Base-by-base conservation (phyloP, 2,797 vertebrate species). In the Lophura swinhoii region DNA sequence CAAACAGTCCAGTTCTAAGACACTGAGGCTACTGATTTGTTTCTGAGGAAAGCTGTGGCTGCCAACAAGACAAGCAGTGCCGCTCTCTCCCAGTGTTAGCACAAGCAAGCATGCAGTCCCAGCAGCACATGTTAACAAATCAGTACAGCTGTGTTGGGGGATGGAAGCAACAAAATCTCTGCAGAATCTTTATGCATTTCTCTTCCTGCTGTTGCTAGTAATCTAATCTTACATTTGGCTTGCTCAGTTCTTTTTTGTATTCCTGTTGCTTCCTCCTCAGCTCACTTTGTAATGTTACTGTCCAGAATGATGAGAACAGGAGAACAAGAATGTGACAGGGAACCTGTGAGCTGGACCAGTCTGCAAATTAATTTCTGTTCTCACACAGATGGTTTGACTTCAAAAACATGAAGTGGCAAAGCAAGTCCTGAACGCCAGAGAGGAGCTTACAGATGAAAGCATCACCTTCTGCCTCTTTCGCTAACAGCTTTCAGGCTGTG, bases 331-430 rank as follows among this genome's bases (percentile, higher is more conserved):
- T 33, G 56, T 55, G 60, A 79, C 63, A 12, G 78, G 44, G 69
- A 49, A 90, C 1, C 18, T 24, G 87, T 73, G 84, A 94, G 92
- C 81, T 70, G 90, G 41, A 68, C 64, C 56, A 89, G 78, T 82
- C 35, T 58, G 87, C 49, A 87, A 84, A 91, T 94, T 88, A 83
- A 87, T 82, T 93, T 72, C 76, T 78, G 58, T 51, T 82, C 82
- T 83, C 84, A 77, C 49, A 63, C 64, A 91, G 80, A 79, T 39
- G 88, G 70, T 73, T 69, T 74, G 84, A 68, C 69, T 51, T 91
- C 87, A 87, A 84, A 88, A 53, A 0, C 71, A 55, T 23, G 58
- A 43, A 86, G 67, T 71, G 82, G 91, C 68, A 84, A 88, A 91
- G 69, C 2, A 0, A 39, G 70, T 87, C 73, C 46, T 39, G 72